Evolutionary conservation across 2,113 vertebrate species (phyloP).

Genomic region (Caranx melampygus): DNA sequence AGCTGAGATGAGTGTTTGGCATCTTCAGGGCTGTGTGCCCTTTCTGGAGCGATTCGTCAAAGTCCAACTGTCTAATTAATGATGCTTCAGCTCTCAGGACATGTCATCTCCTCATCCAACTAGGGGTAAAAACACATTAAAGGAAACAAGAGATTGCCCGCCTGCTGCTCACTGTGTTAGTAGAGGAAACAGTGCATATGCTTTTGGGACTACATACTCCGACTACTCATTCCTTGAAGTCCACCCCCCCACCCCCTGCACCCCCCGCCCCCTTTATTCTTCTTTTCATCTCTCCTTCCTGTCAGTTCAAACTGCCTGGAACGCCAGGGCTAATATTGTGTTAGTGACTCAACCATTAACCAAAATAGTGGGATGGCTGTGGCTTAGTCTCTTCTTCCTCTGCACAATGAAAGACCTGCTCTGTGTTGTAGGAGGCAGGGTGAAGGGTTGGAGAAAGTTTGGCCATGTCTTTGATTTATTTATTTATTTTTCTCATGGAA

Average conservation of each 20-base stretch:
- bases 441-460: constrained; percentile 46
- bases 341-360: constrained; percentile 77
- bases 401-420: constrained; percentile 46
- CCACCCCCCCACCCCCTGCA: not conserved
- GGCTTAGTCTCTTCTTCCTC: constrained; percentile 36
- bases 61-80: constrained; percentile 83
- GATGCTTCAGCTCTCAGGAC: constrained; percentile 74
- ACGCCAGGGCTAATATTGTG: constrained; percentile 75
- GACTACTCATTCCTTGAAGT: constrained; percentile 42
- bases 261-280: constrained; percentile 13
- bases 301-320: constrained; percentile 62
- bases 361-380: constrained; percentile 67
- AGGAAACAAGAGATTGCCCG: constrained; percentile 54
- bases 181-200: constrained; percentile 29
- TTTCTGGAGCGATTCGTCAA: constrained; percentile 83
- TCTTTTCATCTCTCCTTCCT: constrained; percentile 57
- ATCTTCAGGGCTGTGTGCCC: constrained; percentile 80
- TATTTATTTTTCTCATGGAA: not conserved
- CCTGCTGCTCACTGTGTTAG: constrained; percentile 55
- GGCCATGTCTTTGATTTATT: constrained; percentile 39
- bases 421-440: constrained; percentile 54
- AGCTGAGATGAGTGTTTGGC: constrained; percentile 77
- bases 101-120: constrained; percentile 67
- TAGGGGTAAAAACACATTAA: constrained; percentile 64
- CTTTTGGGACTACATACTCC: constrained; percentile 39